A percentile compares a stretch with the other conserved stretches of the same genome.
These are phyloP conservation scores for Octopus sinensis DNA, from an alignment of 1,140 invertebrate genomes.

Conservation along the genomic window DNA sequence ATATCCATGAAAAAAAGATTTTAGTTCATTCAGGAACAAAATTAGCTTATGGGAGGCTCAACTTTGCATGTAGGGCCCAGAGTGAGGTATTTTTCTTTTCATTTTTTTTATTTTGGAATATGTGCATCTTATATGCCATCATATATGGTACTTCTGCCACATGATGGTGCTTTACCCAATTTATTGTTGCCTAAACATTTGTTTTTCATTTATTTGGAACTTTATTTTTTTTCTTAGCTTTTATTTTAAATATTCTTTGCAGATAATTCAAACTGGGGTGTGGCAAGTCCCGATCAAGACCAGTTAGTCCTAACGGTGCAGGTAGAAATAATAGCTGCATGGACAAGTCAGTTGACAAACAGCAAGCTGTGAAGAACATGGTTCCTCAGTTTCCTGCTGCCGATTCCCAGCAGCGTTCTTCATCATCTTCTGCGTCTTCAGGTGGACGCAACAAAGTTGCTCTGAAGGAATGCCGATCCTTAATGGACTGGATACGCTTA, in stretches of 20 bases:
- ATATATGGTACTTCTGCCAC: too few species aligned
- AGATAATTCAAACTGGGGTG: conserved; percentile 37
- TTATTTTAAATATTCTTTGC: background rate
- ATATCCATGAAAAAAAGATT: too few species aligned
- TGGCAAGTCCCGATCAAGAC: conserved; percentile 30
- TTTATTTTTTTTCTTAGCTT: too few species aligned
- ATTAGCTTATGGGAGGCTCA: too few species aligned
- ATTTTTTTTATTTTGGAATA: too few species aligned
- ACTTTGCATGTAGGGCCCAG: too few species aligned
- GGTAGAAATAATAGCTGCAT: conserved; percentile 14
- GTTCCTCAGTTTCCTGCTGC: conserved; percentile 29
- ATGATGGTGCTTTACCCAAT: too few species aligned
- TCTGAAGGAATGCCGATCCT: conserved; percentile 85
- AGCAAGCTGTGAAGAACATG: background rate
- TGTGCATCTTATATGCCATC: too few species aligned
- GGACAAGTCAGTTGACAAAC: conserved; percentile 13
- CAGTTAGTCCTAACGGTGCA: conserved; percentile 22
- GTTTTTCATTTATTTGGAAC: too few species aligned
- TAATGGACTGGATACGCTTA: conserved; percentile 95
- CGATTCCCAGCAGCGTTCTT: conserved; percentile 31
- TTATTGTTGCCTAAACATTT: too few species aligned
- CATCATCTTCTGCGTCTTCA: background rate
- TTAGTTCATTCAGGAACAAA: too few species aligned
- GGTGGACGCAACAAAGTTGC: conserved; percentile 81
- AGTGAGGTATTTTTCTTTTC: too few species aligned